Base-by-base conservation (phyloP, 1,140 invertebrate genomes). In the Pemphigus obesinymphae region DNA sequence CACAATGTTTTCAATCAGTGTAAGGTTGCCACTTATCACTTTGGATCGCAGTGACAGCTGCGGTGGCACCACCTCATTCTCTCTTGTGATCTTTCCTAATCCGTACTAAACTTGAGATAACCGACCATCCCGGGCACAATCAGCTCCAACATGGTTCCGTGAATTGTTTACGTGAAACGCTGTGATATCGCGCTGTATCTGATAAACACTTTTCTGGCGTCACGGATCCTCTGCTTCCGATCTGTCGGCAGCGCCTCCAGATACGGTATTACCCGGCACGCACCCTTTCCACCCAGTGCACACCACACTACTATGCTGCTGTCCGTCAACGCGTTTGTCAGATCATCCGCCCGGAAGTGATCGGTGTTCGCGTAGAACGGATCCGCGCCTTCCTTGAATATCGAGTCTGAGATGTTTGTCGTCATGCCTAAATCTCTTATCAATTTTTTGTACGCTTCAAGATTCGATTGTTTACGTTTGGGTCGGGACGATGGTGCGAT, bases 301-400 rank as follows among this genome's bases (percentile, higher is more conserved):
- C 66, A 70, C 66, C 66, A 70, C 37, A 43, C 11, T 0, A 70
- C n/a, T 13, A 37, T 15, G n/a, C 37, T 26, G 34, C 13, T 5
- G 37, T 70, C 66, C 5, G 37, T 70, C n/a, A 70, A 37, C n/a
- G 66, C 37, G 37, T 70, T 40, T n/a, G 6, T 37, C 23, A 70
- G 37, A n/a, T 70, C 66, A 37, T 43, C 11, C 11, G 66, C 66
- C 4, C 66, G 66, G n/a, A 17, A 43, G 10, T 13, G 66, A 20
- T 70, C 66, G 37, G 66, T 70, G n/a, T 70, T 70, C 37, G 66
- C 66, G 66, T 70, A 70, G 20, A 70, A 70, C 11, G 11, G 66
- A 7, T 70, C 37, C 1, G n/a, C 34, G 37, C n/a, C 37, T 3
- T 23, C 11, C 23, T 13, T 20, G 66, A 43, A 70, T 26, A 43